A percentile compares a stretch with the other conserved stretches of the same genome.
Conservation (phyloP, 2,888 invertebrate species). For the Platycheirus albimanus region DNA sequence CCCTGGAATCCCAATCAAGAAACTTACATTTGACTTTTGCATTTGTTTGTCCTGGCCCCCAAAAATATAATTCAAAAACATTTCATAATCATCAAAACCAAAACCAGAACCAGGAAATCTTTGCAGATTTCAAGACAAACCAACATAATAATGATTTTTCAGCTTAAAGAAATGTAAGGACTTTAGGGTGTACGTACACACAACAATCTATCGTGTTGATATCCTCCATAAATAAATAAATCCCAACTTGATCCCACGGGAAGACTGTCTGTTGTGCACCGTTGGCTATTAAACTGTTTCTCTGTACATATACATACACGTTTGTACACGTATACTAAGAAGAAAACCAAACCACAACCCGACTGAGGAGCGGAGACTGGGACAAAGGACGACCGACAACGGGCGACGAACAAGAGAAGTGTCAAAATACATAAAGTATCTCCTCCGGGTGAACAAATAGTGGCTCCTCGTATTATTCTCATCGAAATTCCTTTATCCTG, state of each 20-base stretch:
- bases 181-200: constrained; percentile 16
- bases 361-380: not conserved
- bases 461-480: constrained; percentile 12
- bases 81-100: constrained; percentile 32
- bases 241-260: constrained; percentile 31
- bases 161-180: constrained; percentile 16
- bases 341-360: too few relatives aligned
- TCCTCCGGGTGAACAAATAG: constrained; percentile 49
- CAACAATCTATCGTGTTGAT: constrained; percentile 34
- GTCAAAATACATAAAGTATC: constrained; percentile 60
- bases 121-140: constrained; percentile 13
- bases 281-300: constrained; percentile 36
- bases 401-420: constrained; percentile 29
- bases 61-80: constrained; percentile 17
- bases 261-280: constrained; percentile 12
- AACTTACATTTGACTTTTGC: too few relatives aligned
- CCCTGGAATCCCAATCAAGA: too few relatives aligned
- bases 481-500: constrained; percentile 24
- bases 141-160: constrained; percentile 21
- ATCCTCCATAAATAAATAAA: constrained; percentile 48
- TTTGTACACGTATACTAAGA: not conserved
- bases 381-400: not conserved
- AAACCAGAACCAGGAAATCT: constrained; percentile 3
- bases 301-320: not conserved
- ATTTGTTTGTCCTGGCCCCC: too few relatives aligned